Base-by-base conservation (phyloP, 2,888 invertebrate genomes). In the Trissoscelio sp. region DNA sequence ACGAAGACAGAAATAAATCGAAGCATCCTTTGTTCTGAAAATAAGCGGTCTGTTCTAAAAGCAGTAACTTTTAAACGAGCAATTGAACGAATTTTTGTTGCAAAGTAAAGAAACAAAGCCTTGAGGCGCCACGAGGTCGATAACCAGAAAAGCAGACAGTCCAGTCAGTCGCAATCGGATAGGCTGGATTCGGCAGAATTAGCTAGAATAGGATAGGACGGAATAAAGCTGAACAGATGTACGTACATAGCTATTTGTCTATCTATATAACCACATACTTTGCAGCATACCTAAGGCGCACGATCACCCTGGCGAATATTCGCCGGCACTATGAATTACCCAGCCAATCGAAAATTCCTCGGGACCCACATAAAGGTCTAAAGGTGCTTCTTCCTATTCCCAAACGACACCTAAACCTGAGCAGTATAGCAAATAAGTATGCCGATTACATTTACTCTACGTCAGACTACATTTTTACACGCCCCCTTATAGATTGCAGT, bases 271-370 rank as follows among this genome's bases (percentile, higher is more conserved):
- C 28, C 44, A 44, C 51, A 70, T 48, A 58, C 53, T 73, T 73
- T 51, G 28, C 58, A 42, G 42, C 64, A 31, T 60, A 53, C 64
- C 64, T 64, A 74, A 64, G 37, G 55, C 55, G 46, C 62, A 74
- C 55, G 60, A 62, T 73, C 62, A 58, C 46, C 57, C 42, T 48
- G 48, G 60, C 58, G 67, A 22, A 42, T 67, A 48, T 75, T 53
- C 58, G 48, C 22, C 55, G 58, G 42, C 51, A 51, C 46, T 77
- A 67, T 60, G 69, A 62, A 77, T 77, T 69, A 62, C 53, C 53
- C 53, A 42, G 55, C 69, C 77, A 42, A 69, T 77, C 60, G 69
- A 53, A 31, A 67, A 77, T 77, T 75, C 67, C 37, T 75, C 42
- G 16, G 39, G 39, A 48, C 37, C 58, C 46, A 14, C 57, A 16